phyloP scores from a whole-genome alignment of 2,888 invertebrate species.

The Leistus spinibarbis region DNA sequence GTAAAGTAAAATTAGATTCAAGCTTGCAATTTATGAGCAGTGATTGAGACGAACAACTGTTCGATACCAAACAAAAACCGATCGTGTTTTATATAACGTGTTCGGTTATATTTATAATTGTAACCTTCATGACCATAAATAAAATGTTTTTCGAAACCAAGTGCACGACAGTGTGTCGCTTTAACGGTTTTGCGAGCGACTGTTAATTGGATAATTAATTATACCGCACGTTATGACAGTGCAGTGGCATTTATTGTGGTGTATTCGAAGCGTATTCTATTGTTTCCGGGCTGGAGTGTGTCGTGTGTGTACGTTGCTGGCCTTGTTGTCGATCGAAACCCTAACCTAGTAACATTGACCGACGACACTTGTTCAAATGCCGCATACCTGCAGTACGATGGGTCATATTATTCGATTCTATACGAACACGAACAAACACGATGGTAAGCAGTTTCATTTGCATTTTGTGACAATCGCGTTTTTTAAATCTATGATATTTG shows the following conservation, averaged over 20 bases:
- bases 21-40: background rate
- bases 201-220: conserved; percentile 31
- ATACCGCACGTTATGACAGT: conserved; percentile 19
- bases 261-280: background rate
- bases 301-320: background rate
- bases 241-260: conserved; percentile 1
- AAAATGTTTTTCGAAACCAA: background rate
- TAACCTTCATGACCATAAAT: background rate
- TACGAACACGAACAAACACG: background rate
- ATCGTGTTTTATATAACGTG: background rate
- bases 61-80: background rate
- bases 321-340: conserved; percentile 32
- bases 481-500: background rate
- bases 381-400: conserved; percentile 23
- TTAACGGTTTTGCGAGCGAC: conserved; percentile 5
- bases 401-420: background rate
- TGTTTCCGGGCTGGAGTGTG: conserved; percentile 10
- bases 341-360: conserved; percentile 36
- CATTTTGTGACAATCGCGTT: background rate
- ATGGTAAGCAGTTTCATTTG: background rate
- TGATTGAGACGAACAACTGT: background rate
- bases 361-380: background rate
- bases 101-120: background rate
- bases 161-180: background rate
- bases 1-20: too few relatives aligned